Conservation (phyloP, 2,888 invertebrate genomes). For the Megalurothrips usitatus region DNA sequence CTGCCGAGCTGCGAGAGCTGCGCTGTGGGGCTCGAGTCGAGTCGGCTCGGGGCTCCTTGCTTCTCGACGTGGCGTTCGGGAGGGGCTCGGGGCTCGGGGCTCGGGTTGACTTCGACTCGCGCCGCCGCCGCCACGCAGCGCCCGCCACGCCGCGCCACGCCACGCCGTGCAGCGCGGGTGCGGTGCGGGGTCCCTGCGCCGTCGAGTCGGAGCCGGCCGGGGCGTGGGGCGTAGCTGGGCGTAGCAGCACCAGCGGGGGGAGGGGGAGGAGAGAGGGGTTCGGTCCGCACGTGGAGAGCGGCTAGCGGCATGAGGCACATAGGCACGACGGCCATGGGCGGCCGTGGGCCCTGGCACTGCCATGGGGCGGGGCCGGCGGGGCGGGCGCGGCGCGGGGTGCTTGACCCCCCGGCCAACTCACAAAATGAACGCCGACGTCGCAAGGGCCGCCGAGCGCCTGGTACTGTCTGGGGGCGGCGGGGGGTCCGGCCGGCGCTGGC, state of each 20-base stretch:
- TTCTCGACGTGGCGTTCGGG: not conserved
- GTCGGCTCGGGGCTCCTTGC: not conserved
- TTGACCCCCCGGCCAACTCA: not conserved
- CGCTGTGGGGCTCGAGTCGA: not conserved
- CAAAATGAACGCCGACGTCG: not conserved
- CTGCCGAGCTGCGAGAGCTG: too few species aligned
- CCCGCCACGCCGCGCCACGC: too few species aligned
- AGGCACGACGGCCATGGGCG: not conserved
- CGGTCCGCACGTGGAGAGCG: too few species aligned
- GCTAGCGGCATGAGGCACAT: too few species aligned
- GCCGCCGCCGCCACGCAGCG: not conserved
- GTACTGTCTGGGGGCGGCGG: too few species aligned
- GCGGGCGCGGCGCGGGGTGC: not conserved
- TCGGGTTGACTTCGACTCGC: not conserved
- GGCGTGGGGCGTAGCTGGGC: too few species aligned
- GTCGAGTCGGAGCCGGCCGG: too few species aligned
- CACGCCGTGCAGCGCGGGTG: not conserved
- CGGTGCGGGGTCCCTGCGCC: too few species aligned
- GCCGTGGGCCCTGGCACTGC: not conserved
- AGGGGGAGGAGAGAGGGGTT: too few species aligned
- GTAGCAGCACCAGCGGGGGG: too few species aligned
- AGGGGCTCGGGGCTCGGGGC: not conserved
- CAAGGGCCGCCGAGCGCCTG: not conserved
- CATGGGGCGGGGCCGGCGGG: not conserved
- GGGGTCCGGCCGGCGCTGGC: too few species aligned